Evolutionary conservation across 2,113 vertebrate species (phyloP).

Genomic region (Cettia cetti): DNA sequence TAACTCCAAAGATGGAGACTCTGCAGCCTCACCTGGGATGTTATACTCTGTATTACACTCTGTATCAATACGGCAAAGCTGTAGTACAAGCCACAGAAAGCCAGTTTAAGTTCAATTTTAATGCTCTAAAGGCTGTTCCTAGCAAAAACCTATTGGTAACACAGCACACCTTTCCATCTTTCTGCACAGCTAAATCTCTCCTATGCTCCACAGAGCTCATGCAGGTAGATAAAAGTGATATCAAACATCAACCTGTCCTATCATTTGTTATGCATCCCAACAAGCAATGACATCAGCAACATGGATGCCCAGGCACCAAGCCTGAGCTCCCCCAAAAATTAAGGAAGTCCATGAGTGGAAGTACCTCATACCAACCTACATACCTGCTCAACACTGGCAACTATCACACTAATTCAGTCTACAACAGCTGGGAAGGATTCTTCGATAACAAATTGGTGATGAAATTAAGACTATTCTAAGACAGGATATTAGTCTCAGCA

Average conservation of each 20-base stretch:
- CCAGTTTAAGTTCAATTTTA: neutral
- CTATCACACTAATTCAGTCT: neutral
- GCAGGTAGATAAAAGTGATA: neutral
- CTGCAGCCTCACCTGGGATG: neutral
- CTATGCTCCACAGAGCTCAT: neutral
- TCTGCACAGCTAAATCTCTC: neutral
- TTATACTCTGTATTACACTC: neutral
- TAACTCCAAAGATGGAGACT: neutral
- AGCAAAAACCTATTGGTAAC: neutral
- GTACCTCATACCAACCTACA: neutral
- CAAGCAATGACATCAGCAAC: neutral
- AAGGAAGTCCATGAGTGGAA: neutral
- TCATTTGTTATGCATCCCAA: neutral
- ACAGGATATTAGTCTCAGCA: neutral
- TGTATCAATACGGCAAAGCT: neutral
- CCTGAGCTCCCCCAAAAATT: neutral
- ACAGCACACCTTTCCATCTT: neutral
- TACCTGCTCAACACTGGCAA: neutral
- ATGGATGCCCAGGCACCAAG: neutral
- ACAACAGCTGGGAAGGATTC: neutral
- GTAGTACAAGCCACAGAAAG: neutral
- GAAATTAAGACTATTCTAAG: neutral
- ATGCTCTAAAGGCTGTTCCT: neutral
- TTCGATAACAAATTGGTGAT: neutral
- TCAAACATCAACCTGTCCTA: neutral